phyloP scores from a whole-genome alignment of 2,888 invertebrate genomes.

The Pomacea canaliculata region DNA sequence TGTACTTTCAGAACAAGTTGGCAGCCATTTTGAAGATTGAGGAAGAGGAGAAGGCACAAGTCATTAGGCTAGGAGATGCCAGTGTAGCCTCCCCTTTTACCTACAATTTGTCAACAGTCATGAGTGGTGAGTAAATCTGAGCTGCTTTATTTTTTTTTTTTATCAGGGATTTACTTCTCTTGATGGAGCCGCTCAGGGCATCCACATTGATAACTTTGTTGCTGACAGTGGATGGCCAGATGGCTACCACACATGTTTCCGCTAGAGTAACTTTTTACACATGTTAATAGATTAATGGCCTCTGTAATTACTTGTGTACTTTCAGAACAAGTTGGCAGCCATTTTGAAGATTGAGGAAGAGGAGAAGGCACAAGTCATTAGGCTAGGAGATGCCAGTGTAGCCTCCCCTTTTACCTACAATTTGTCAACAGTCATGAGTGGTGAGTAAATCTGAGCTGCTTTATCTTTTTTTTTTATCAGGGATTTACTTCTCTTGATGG shows the following conservation, averaged over 20 bases:
- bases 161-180: too few species aligned
- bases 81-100: slow-evolving; percentile 99
- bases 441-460: slow-evolving; percentile 44
- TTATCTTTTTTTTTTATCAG: too few species aligned
- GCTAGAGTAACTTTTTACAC: too few species aligned
- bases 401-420: slow-evolving; percentile 99
- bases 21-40: slow-evolving; percentile 62
- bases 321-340: slow-evolving; percentile 57
- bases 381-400: slow-evolving; percentile 97
- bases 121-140: slow-evolving; percentile 68
- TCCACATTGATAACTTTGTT: too few species aligned
- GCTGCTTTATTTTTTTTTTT: slow-evolving; percentile 30
- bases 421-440: slow-evolving; percentile 80
- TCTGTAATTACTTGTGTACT: too few species aligned
- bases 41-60: slow-evolving; percentile 80
- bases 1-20: slow-evolving; percentile 52
- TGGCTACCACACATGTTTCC: too few species aligned
- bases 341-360: slow-evolving; percentile 67
- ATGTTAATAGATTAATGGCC: too few species aligned
- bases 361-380: slow-evolving; percentile 88
- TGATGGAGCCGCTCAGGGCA: too few species aligned
- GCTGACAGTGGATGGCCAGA: too few species aligned
- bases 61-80: slow-evolving; percentile 97
- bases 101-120: slow-evolving; percentile 88
- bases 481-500: too few species aligned